A percentile compares a stretch with the other conserved stretches of the same genome.
phyloP scores from a whole-genome alignment of 2,888 invertebrate genomes.

The Rotaria socialis region DNA sequence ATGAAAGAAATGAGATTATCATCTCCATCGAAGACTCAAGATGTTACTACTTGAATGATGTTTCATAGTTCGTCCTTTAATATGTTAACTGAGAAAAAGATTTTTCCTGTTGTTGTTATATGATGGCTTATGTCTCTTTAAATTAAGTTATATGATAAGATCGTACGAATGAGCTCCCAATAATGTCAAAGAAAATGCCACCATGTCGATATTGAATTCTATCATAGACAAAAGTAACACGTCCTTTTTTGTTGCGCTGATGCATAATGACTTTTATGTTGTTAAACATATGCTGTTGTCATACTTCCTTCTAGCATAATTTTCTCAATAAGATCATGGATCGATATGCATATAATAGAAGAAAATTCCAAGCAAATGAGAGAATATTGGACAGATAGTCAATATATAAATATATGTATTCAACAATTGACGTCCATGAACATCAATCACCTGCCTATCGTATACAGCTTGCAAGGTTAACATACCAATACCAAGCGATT shows the following conservation, averaged over 20 bases:
- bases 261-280: neutral
- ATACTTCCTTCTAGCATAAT: neutral
- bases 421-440: neutral
- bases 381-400: neutral
- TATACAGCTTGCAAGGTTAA: neutral
- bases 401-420: neutral
- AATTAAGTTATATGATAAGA: neutral
- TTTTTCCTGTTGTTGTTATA: neutral
- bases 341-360: neutral
- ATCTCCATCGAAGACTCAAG: neutral
- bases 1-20: neutral
- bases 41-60: neutral
- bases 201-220: neutral
- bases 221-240: neutral
- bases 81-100: neutral
- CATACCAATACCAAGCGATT: neutral
- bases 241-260: neutral
- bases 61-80: neutral
- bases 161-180: neutral
- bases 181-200: neutral
- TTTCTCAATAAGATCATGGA: neutral
- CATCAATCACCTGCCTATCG: neutral
- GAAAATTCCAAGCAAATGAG: neutral
- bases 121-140: neutral
- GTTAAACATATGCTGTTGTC: neutral